phyloP scores from a whole-genome alignment of 2,888 invertebrate genomes.

The Cheilosia impressa region DNA sequence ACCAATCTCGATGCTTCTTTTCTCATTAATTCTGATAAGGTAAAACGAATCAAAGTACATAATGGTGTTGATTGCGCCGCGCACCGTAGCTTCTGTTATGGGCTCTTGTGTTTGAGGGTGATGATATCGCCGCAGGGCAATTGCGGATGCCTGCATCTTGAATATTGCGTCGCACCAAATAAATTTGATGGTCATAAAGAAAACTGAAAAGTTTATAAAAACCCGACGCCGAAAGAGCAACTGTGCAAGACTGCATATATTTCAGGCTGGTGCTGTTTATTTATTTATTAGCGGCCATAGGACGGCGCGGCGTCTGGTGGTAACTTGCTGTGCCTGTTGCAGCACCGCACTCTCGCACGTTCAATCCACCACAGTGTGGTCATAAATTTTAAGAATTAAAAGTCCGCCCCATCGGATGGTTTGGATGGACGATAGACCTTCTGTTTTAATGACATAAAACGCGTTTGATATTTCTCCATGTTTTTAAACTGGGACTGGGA shows the following conservation, averaged over 20 bases:
- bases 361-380: conserved; percentile 3
- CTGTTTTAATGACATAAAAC: conserved; percentile 37
- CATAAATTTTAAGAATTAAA: conserved; percentile 61
- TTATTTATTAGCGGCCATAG: conserved; percentile 49
- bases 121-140: conserved; percentile 50
- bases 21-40: conserved; percentile 60
- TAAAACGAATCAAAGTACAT: conserved; percentile 57
- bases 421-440: conserved; percentile 40
- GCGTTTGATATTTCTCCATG: conserved; percentile 29
- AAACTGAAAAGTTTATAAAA: conserved; percentile 53
- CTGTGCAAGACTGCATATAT: conserved; percentile 42
- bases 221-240: conserved; percentile 22
- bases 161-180: conserved; percentile 41
- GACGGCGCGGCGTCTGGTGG: conserved; percentile 1
- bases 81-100: conserved; percentile 57
- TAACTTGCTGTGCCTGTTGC: conserved; percentile 43
- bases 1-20: conserved; percentile 21
- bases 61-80: conserved; percentile 53
- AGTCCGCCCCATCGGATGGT: conserved; percentile 40
- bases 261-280: conserved; percentile 56
- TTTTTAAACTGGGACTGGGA: not conserved
- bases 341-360: conserved; percentile 28
- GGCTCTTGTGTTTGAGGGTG: conserved; percentile 11
- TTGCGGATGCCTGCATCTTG: conserved; percentile 11
- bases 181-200: conserved; percentile 46